A percentile compares a stretch with the other conserved stretches of the same genome.
Evolutionary conservation across 2,797 vertebrate species (phyloP).

Genomic region (Rhinella marina): DNA sequence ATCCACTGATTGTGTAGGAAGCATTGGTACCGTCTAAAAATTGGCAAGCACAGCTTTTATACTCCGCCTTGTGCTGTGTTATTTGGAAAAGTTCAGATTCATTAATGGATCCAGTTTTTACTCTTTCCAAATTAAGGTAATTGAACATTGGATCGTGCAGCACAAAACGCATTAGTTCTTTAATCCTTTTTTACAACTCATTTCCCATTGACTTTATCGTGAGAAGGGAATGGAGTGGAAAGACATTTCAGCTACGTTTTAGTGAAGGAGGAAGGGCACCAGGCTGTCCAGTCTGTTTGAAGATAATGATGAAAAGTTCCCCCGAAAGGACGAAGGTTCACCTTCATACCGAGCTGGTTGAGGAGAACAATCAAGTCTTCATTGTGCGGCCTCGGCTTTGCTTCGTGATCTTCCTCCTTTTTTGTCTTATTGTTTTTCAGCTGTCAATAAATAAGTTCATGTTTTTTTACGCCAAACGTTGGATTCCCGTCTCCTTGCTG

Average conservation of each 20-base stretch:
- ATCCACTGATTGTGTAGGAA: no score
- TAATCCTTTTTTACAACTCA: not conserved
- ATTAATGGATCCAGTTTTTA: not conserved
- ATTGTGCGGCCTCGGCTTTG: not conserved
- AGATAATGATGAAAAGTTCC: not conserved
- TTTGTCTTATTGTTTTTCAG: constrained; percentile 13
- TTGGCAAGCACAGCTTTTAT: not conserved
- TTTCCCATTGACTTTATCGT: not conserved
- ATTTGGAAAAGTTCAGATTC: not conserved
- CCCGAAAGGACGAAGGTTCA: not conserved
- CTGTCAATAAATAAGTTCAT: constrained; percentile 45
- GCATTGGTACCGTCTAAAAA: no score
- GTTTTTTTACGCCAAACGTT: constrained; percentile 29
- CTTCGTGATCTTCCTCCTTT: constrained; percentile 4
- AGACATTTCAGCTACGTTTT: not conserved
- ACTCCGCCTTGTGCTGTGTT: not conserved
- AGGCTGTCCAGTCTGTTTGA: not conserved
- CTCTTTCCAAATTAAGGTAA: not conserved
- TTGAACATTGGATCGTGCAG: not conserved
- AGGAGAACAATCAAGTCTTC: not conserved
- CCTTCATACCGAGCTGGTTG: not conserved
- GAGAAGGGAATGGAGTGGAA: constrained; percentile 9
- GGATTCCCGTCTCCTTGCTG: constrained; percentile 42
- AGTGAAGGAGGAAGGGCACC: not conserved
- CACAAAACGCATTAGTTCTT: not conserved